These are phyloP conservation scores for Phasianus colchicus DNA, from an alignment of 2,113 vertebrate genomes.

Conservation along the genomic window DNA sequence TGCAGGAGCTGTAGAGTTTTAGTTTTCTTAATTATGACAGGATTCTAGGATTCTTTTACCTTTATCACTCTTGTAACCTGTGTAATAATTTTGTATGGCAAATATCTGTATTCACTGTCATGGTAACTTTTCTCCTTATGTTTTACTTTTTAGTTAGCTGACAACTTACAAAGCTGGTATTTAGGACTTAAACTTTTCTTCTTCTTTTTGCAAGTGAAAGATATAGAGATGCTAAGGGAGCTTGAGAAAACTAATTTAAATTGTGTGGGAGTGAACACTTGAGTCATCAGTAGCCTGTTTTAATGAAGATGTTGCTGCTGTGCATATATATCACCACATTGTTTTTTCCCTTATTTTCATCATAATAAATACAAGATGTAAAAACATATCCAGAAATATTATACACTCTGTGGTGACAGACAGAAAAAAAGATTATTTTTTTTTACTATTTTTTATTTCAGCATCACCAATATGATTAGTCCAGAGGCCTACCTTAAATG, in stretches of 20 bases:
- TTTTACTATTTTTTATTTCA: background rate
- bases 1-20: background rate
- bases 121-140: background rate
- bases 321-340: background rate
- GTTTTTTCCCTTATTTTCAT: background rate
- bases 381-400: background rate
- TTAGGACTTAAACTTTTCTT: background rate
- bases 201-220: background rate
- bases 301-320: background rate
- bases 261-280: background rate
- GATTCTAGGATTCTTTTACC: background rate
- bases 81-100: background rate
- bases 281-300: background rate
- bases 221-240: background rate
- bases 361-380: background rate
- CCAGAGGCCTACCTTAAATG: background rate
- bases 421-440: background rate
- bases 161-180: background rate
- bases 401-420: background rate
- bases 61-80: background rate
- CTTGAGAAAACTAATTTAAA: constrained; percentile 45
- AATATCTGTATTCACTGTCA: background rate
- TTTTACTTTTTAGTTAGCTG: background rate
- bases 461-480: background rate
- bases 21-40: background rate